Base-by-base conservation (phyloP, 92 coral and sea anemone species). In the Pocillopora grandis region DNA sequence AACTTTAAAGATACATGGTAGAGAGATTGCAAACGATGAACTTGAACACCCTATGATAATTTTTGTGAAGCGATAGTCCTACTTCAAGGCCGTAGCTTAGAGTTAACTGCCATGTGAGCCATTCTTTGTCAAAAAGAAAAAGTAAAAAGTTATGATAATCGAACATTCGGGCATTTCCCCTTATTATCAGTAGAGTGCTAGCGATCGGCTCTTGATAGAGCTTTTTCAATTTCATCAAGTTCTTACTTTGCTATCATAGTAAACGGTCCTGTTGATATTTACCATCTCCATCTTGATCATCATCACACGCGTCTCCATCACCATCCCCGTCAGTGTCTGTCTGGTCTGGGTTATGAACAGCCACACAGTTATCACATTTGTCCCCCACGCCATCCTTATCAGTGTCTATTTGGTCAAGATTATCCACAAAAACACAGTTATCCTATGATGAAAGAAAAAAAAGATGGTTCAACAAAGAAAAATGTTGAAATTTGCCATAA, bases 381-480 rank as follows among this genome's bases (percentile, higher is more conserved):
- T 96, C 95, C 56, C 98, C 98, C 12, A 94, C 96, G 0, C 96
- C 93, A 76, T 96, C 98, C 19, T 71, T 81, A 82, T 96, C 98
- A 12, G 72, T 62, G 76, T 96, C 98, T 12, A 49, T n/a, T 81
- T 96, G 98, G 86, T 92, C 94, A 48, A 85, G 91, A 76, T 96
- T 96, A 58, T 78, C 74, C 62, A 31, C 87, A 85, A 94, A 96
- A 48, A 89, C 93, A 75, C 98, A 96, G 77, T 96, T 96, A 74
- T 96, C 98, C 98, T 96, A 14, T 7, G 59, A 49, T 33, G 27
- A n/a, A 56, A 11, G 6, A 31, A 20, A 19, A 11, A 65, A n/a
- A 20, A 62, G 42, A 67, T 11, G 8, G 42, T 19, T 66, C 12
- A 1, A 0, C 37, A 66, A n/a, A 33, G 14, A 66, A 66, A n/a